A percentile compares a stretch with the other conserved stretches of the same genome.
phyloP scores from a whole-genome alignment of 2,888 invertebrate species.

The Mellilla xanthometata region DNA sequence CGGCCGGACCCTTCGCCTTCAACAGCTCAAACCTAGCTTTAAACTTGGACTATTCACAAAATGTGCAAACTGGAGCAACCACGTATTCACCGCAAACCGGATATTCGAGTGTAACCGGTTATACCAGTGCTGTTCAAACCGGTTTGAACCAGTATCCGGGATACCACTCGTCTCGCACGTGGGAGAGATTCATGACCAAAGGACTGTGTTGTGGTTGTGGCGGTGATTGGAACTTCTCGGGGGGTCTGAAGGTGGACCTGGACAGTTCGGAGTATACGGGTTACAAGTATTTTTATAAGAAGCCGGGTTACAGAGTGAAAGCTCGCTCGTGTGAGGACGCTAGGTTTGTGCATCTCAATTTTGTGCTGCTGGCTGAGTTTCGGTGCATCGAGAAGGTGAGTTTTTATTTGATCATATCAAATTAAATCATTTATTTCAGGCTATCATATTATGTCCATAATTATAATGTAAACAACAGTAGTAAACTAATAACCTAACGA shows the following conservation, averaged over 20 bases:
- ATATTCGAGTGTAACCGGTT: not conserved
- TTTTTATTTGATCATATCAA: too few species aligned
- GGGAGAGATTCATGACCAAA: slow-evolving; percentile 64
- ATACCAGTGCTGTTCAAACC: too few species aligned
- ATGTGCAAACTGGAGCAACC: too few species aligned
- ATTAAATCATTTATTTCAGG: too few species aligned
- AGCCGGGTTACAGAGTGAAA: slow-evolving; percentile 64
- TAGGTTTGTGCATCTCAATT: slow-evolving; percentile 85
- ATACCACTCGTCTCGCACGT: not conserved
- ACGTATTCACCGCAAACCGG: not conserved
- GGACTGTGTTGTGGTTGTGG: slow-evolving; percentile 73
- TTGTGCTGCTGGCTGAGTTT: slow-evolving; percentile 83
- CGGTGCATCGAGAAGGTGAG: slow-evolving; percentile 86
- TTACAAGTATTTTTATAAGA: slow-evolving; percentile 68
- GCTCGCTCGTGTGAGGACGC: slow-evolving; percentile 83
- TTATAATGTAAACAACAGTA: too few species aligned
- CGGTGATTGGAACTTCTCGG: slow-evolving; percentile 70
- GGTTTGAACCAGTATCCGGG: not conserved
- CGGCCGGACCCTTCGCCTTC: slow-evolving; percentile 44
- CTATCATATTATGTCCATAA: too few species aligned
- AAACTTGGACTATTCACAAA: too few species aligned
- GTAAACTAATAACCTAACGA: too few species aligned
- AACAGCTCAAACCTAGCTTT: not conserved
- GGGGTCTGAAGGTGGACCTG: slow-evolving; percentile 69
- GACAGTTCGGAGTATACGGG: slow-evolving; percentile 78